Evolutionary conservation across 2,113 vertebrate species (phyloP), one percentile per base, ranked within the genome.

Genomic region (Brachypodius melanocephalos): DNA sequence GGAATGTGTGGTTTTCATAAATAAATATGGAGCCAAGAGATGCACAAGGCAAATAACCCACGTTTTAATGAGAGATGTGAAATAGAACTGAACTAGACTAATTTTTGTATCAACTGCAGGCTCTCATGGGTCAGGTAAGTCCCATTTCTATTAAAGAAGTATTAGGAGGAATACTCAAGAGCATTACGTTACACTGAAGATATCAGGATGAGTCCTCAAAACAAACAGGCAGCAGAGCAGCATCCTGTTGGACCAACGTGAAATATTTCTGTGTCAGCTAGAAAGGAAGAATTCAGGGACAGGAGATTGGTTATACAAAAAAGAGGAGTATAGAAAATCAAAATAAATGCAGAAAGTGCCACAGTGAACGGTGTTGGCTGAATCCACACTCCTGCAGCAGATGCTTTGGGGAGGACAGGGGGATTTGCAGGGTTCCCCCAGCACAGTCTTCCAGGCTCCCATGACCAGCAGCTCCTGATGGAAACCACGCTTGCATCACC

Each of bases 221-320:
- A 61, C 11, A 22, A 79, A 87, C 2, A 75, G 38, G 20, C 42
- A 73, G 40, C 32, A 90, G 28, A 84, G 59, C 24, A 69, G 32
- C 1, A 0, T 31, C 45, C 22, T 54, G 17, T 29, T 2, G 0
- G 46, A 85, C 12, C 2, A 0, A 80, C 22, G 20, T 24, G 67
- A 80, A 92, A 95, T 24, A 85, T 12, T 42, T 65, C 26, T 42
- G 17, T 48, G 17, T 43, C 5, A 2, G 32, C 77, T 28, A 62
- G 26, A 80, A 49, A 73, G 58, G 18, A 81, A 63, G 32, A 77
- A 75, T 29, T 85, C 36, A n/a, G n/a, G 31, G 16, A 51, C 3
- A 40, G 12, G 21, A 80, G 26, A 57, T 19, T 6, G 31, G 14
- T 32, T 31, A 45, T 14, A 9, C 25, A 40, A 62, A 57, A 55